Conservation (phyloP, 37 sponge, comb jelly and placozoan species). For the Geodia barretti region DNA sequence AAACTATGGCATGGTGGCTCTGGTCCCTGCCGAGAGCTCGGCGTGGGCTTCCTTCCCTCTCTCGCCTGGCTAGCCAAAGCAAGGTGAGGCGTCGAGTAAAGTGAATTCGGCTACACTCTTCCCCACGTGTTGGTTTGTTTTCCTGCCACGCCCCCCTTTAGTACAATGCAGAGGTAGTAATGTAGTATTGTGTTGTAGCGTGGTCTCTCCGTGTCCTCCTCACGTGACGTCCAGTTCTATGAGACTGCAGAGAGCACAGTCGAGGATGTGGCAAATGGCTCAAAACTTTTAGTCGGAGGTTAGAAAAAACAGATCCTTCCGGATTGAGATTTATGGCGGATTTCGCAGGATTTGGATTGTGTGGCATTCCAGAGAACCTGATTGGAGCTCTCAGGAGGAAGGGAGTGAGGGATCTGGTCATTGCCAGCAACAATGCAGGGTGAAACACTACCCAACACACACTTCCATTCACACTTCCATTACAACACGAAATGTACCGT, state of each 20-base stretch:
- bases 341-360: constrained; percentile 88
- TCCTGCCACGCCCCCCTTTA: background rate
- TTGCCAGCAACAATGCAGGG: constrained; percentile 95
- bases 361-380: constrained; percentile 97
- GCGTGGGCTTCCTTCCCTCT: no score
- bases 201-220: background rate
- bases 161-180: background rate
- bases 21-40: no score
- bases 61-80: no score
- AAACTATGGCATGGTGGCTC: no score
- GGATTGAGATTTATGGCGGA: background rate
- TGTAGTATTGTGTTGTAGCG: constrained; percentile 12
- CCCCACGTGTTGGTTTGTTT: no score
- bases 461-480: background rate
- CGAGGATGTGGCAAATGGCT: constrained; percentile 71
- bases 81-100: no score
- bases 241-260: constrained; percentile 68
- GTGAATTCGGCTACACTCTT: no score
- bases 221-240: constrained; percentile 51
- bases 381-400: constrained; percentile 73
- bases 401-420: constrained; percentile 65
- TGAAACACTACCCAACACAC: constrained; percentile 4
- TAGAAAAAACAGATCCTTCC: background rate
- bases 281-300: constrained; percentile 88
- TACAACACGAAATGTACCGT: no score